Evolutionary conservation across 2,113 vertebrate genomes (phyloP).

Genomic region (Eolophus roseicapilla): DNA sequence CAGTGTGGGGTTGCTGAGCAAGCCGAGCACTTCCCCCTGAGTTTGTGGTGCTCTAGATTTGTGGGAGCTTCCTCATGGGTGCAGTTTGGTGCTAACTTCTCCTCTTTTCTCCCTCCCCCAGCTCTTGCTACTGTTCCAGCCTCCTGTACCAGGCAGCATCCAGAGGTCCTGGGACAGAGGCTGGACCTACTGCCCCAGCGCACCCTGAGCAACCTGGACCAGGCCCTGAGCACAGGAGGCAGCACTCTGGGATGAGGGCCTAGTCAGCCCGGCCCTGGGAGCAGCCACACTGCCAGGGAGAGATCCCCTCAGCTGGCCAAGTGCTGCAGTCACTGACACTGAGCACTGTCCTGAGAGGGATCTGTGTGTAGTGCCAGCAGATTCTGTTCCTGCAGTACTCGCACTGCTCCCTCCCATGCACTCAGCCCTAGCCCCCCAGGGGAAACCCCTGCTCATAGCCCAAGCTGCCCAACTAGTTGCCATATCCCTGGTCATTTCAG

Average conservation of each 20-base stretch:
- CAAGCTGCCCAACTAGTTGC: neutral
- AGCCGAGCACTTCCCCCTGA: neutral
- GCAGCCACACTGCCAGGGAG: neutral
- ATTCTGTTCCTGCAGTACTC: neutral
- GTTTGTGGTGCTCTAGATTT: neutral
- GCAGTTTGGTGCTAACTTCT: neutral
- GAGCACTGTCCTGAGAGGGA: neutral
- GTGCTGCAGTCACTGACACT: neutral
- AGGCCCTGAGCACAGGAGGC: neutral
- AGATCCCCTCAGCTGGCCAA: neutral
- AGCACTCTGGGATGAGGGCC: neutral
- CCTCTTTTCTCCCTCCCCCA: neutral
- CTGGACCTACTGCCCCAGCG: neutral
- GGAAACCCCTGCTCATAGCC: neutral
- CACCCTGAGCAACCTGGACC: neutral
- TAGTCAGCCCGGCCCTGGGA: neutral
- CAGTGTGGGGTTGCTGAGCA: neutral
- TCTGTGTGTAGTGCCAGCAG: neutral
- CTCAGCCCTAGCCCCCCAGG: neutral
- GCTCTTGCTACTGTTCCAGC: conserved; percentile 2
- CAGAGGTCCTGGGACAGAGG: conserved; percentile 22
- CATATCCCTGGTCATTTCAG: neutral
- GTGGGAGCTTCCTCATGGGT: neutral
- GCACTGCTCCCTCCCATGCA: neutral
- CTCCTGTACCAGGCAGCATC: neutral